phyloP scores from a whole-genome alignment of 2,888 invertebrate genomes.

The Eucera pruinosa region DNA sequence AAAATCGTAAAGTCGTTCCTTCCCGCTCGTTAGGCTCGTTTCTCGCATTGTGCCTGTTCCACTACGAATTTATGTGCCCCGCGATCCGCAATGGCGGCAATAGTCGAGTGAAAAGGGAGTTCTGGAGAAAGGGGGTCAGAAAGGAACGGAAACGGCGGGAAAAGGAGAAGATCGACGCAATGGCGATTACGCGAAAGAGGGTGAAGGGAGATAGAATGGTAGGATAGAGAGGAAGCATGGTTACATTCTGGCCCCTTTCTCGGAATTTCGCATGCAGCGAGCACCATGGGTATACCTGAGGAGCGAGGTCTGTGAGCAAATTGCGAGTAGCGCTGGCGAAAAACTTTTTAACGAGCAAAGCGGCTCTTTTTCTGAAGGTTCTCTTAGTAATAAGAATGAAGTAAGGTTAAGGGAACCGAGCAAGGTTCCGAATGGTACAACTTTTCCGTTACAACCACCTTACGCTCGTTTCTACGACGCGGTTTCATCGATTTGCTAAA shows the following conservation, averaged over 20 bases:
- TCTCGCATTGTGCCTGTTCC: slow-evolving; percentile 71
- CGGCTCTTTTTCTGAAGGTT: slow-evolving; percentile 52
- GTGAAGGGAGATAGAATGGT: slow-evolving; percentile 34
- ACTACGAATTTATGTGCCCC: slow-evolving; percentile 78
- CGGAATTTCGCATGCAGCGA: slow-evolving; percentile 73
- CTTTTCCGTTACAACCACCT: too few species aligned
- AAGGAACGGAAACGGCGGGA: slow-evolving; percentile 19
- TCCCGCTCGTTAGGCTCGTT: slow-evolving; percentile 72
- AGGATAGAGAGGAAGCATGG: slow-evolving; percentile 26
- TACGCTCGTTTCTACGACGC: too few species aligned
- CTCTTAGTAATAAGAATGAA: slow-evolving; percentile 58
- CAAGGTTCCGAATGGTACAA: too few species aligned
- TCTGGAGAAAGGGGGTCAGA: slow-evolving; percentile 10
- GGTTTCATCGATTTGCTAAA: too few species aligned
- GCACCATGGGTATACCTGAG: slow-evolving; percentile 61
- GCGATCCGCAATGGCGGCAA: slow-evolving; percentile 22
- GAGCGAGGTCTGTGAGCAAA: slow-evolving; percentile 70
- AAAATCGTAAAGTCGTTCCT: slow-evolving; percentile 65
- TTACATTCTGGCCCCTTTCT: slow-evolving; percentile 71
- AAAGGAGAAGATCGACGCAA: background rate
- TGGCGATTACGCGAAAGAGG: slow-evolving; percentile 34
- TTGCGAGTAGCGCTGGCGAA: slow-evolving; percentile 73
- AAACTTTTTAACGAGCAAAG: slow-evolving; percentile 77
- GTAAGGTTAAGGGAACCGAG: too few species aligned
- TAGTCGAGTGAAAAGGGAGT: slow-evolving; percentile 15